Conservation (phyloP, 2,888 invertebrate species). For the Heliconius aoede region DNA sequence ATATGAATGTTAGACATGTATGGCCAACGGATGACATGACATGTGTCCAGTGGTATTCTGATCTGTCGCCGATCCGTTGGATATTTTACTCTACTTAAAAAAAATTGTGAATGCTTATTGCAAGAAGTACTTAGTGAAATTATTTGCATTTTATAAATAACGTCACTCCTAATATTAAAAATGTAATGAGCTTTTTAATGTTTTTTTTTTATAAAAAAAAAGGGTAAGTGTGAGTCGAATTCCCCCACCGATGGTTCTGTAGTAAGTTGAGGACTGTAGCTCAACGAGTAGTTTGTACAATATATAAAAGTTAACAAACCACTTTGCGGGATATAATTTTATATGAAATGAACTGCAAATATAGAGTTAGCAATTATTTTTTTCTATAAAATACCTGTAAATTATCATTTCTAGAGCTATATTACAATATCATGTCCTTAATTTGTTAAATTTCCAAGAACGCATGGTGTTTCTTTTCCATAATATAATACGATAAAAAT, state of each 20-base stretch:
- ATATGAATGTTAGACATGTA: no score
- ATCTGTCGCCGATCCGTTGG: neutral
- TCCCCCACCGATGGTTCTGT: neutral
- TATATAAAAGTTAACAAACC: no score
- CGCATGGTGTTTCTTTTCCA: neutral
- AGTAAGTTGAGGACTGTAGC: no score
- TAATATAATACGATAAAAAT: constrained; percentile 6
- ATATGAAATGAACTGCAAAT: no score
- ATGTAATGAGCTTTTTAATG: neutral
- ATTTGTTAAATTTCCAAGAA: constrained; percentile 4
- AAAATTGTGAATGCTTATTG: neutral
- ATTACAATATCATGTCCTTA: neutral
- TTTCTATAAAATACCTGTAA: no score
- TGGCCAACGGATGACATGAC: no score
- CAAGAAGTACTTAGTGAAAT: neutral
- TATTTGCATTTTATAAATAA: neutral
- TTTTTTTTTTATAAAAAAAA: neutral
- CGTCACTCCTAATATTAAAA: neutral
- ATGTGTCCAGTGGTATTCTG: no score
- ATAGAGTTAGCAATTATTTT: no score
- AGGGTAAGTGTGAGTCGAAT: neutral
- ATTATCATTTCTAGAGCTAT: no score
- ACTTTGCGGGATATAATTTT: no score
- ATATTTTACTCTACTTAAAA: neutral
- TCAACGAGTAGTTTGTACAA: no score